A percentile compares a stretch with the other conserved stretches of the same genome.
Conservation (phyloP, 1,140 invertebrate species). For the Dolichoris vasculosae region DNA sequence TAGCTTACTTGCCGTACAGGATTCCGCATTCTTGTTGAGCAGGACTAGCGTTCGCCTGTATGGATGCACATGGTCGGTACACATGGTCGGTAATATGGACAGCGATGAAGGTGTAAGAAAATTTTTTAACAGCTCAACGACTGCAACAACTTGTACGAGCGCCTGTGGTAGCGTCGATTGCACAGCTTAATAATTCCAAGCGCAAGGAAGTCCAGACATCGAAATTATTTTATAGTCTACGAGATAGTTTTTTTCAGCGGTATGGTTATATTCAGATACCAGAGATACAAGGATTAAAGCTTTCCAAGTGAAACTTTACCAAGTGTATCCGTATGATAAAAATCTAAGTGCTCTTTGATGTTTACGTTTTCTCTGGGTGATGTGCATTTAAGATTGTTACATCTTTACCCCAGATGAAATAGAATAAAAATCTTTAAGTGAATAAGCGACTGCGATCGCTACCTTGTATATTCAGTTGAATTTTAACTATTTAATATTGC, state of each 20-base stretch:
- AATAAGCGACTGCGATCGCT: neutral
- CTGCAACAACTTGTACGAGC: neutral
- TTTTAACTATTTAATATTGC: too few relatives aligned
- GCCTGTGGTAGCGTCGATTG: slow-evolving; percentile 12
- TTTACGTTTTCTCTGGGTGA: neutral
- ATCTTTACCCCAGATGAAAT: too few relatives aligned
- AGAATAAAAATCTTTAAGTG: too few relatives aligned
- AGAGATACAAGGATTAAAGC: neutral
- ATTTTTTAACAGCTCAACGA: neutral
- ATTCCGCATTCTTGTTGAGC: slow-evolving; percentile 52
- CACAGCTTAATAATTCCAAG: slow-evolving; percentile 14
- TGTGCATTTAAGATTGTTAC: neutral
- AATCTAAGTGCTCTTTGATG: neutral
- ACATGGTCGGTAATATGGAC: neutral
- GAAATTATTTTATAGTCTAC: slow-evolving; percentile 10
- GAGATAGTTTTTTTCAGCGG: neutral
- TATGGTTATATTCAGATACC: neutral
- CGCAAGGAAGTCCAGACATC: neutral
- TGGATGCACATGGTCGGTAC: neutral
- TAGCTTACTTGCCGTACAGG: slow-evolving; percentile 19
- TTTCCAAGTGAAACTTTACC: neutral
- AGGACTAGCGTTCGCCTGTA: slow-evolving; percentile 21
- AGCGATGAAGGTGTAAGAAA: slow-evolving; percentile 34
- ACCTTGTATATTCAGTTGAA: neutral
- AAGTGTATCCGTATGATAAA: neutral